Evolutionary conservation across 2,888 invertebrate genomes (phyloP).

Genomic region (Agrotis puta): DNA sequence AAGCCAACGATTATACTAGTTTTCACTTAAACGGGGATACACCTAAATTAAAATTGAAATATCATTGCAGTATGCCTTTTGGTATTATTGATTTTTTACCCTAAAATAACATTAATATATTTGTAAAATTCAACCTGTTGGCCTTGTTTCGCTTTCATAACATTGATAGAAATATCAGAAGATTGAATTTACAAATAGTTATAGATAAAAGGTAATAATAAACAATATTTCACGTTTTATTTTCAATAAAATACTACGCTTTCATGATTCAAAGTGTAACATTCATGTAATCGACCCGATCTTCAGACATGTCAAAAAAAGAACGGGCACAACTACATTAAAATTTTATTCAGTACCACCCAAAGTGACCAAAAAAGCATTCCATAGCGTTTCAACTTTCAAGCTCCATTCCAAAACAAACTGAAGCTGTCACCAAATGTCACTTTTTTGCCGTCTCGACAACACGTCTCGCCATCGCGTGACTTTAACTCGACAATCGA

Average conservation of each 20-base stretch:
- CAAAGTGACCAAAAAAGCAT: conserved; percentile 40
- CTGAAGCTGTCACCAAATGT: conserved; percentile 62
- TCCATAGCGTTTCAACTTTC: conserved; percentile 47
- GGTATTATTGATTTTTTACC: too few species aligned
- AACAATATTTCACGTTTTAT: too few species aligned
- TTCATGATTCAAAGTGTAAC: neutral
- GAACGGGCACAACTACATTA: neutral
- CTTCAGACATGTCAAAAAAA: conserved; percentile 19
- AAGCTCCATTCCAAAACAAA: conserved; percentile 54
- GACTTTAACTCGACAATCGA: conserved; percentile 65
- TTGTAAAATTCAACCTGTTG: too few species aligned
- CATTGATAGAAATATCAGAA: too few species aligned
- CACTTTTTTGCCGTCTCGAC: conserved; percentile 65
- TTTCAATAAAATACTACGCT: neutral
- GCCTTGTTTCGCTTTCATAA: too few species aligned
- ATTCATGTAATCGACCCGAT: conserved; percentile 4
- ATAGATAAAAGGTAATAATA: too few species aligned
- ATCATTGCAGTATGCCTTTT: too few species aligned
- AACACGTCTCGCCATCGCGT: conserved; percentile 69
- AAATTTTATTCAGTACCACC: conserved; percentile 6
- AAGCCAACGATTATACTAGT: too few species aligned
- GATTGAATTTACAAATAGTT: too few species aligned
- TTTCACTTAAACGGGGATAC: too few species aligned
- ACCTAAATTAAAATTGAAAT: too few species aligned
- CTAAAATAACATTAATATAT: too few species aligned